Evolutionary conservation across 2,113 vertebrate species (phyloP).

Genomic region (Platichthys flesus): DNA sequence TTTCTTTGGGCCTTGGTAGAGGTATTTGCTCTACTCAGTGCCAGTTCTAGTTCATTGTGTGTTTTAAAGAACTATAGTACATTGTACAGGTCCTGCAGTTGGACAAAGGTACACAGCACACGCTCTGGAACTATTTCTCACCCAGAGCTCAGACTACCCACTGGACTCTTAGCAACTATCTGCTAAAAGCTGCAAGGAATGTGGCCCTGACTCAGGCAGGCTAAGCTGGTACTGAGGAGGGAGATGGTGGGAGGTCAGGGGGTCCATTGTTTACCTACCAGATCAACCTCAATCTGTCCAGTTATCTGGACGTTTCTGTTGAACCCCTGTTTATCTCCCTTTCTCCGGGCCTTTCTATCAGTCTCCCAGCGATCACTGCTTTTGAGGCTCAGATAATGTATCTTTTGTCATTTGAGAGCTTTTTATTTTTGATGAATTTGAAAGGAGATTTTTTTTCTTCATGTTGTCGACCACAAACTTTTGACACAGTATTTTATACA

Average conservation of each 20-base stretch:
- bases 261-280: conserved; percentile 64
- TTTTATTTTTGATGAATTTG: background rate
- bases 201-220: conserved; percentile 57
- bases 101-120: conserved; percentile 62
- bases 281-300: conserved; percentile 60
- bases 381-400: background rate
- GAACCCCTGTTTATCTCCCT: background rate
- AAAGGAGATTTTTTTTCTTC: background rate
- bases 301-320: conserved; percentile 36
- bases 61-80: conserved; percentile 13
- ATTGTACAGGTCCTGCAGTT: conserved; percentile 24
- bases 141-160: conserved; percentile 67
- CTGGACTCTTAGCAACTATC: conserved; percentile 81
- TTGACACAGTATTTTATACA: background rate
- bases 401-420: background rate
- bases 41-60: background rate
- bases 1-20: no score
- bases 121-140: conserved; percentile 79
- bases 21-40: background rate
- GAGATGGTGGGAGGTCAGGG: conserved; percentile 39
- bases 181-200: conserved; percentile 84
- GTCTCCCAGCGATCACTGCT: background rate
- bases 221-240: conserved; percentile 55
- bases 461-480: background rate
- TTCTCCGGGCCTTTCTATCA: background rate